phyloP scores from a whole-genome alignment of 2,888 invertebrate genomes.

The Mycalesis mineus region DNA sequence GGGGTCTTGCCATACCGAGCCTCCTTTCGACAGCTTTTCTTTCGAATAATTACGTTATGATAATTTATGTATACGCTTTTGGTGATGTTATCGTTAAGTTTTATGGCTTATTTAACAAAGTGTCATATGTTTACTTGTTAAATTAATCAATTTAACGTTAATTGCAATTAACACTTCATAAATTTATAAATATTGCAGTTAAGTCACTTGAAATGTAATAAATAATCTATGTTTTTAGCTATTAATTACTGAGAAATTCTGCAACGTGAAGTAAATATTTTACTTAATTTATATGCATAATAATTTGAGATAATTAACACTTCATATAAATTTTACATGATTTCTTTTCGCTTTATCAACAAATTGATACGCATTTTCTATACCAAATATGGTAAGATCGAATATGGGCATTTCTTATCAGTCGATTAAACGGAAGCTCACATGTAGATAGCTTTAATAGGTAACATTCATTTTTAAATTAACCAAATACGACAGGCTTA shows the following conservation, averaged over 20 bases:
- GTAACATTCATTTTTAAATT: not conserved
- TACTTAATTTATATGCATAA: not conserved
- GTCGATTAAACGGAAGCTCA: constrained; percentile 4
- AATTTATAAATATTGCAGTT: not conserved
- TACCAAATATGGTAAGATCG: not conserved
- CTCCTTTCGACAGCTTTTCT: constrained; percentile 43
- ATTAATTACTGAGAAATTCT: not conserved
- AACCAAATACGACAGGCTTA: not conserved
- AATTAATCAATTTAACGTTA: constrained; percentile 12
- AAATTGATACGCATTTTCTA: not conserved
- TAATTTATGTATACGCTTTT: constrained; percentile 49
- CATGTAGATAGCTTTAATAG: constrained; percentile 2
- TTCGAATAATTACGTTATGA: constrained; percentile 47
- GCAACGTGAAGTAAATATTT: not conserved
- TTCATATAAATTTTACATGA: not conserved
- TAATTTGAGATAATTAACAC: not conserved
- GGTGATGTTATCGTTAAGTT: constrained; percentile 55
- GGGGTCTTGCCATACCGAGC: constrained; percentile 31
- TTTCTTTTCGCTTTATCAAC: not conserved
- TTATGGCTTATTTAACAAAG: constrained; percentile 56
- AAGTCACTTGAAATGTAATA: not conserved
- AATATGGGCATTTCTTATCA: constrained; percentile 2
- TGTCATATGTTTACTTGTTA: constrained; percentile 11
- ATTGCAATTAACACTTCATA: constrained; percentile 8
- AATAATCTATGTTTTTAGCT: not conserved